These are phyloP conservation scores for Reinhardtius hippoglossoides DNA, from an alignment of 2,113 vertebrate genomes.

Conservation along the genomic window DNA sequence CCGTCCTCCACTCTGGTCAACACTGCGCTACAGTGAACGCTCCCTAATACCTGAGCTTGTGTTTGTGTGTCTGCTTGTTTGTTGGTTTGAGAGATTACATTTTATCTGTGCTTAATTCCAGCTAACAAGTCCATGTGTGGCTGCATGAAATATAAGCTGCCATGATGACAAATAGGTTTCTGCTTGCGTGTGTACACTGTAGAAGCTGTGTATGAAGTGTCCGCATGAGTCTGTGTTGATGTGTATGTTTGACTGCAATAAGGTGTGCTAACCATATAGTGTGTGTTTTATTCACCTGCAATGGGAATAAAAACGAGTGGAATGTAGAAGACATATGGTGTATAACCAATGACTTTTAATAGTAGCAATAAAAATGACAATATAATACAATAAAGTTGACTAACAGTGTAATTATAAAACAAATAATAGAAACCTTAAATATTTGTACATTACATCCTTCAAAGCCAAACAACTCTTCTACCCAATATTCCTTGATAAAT, in stretches of 20 bases:
- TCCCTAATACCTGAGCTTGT: slow-evolving; percentile 22
- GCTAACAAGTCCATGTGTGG: slow-evolving; percentile 24
- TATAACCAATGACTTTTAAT: neutral
- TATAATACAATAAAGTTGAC: neutral
- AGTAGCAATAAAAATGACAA: neutral
- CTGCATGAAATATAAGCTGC: slow-evolving; percentile 46
- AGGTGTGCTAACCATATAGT: slow-evolving; percentile 13
- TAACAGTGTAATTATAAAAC: neutral
- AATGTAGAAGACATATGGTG: neutral
- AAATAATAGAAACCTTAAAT: neutral
- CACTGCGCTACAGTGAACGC: slow-evolving; percentile 52
- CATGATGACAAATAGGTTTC: slow-evolving; percentile 42
- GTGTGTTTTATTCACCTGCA: slow-evolving; percentile 13
- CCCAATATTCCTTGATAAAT: neutral
- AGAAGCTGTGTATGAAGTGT: slow-evolving; percentile 11
- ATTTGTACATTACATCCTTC: neutral
- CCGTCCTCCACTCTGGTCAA: slow-evolving; percentile 56
- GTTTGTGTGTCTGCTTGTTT: slow-evolving; percentile 30
- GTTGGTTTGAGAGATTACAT: slow-evolving; percentile 16
- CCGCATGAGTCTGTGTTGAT: slow-evolving; percentile 2
- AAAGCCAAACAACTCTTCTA: neutral
- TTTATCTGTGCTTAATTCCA: slow-evolving; percentile 30
- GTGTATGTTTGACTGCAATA: slow-evolving; percentile 11
- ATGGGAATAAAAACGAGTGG: neutral
- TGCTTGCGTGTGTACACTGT: slow-evolving; percentile 13